phyloP scores from a whole-genome alignment of 2,797 vertebrate species.

The Neosilurus mollespiculum region DNA sequence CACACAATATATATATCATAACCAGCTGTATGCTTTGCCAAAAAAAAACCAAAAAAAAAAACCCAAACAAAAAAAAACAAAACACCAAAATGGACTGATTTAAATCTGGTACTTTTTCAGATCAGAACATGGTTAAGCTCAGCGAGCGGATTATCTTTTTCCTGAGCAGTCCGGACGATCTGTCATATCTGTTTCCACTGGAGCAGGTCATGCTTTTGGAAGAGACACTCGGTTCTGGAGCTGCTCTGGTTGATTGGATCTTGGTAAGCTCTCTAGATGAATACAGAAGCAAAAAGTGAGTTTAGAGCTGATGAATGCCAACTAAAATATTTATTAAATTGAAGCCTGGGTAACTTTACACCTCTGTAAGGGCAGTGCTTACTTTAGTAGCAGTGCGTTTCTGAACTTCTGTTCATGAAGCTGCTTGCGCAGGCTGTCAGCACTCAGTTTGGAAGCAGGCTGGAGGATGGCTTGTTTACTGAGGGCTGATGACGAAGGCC shows the following conservation, averaged over 20 bases:
- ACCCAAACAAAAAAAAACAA: too few species aligned
- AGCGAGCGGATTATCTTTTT: slow-evolving; percentile 82
- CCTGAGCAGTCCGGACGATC: slow-evolving; percentile 74
- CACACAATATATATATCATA: too few species aligned
- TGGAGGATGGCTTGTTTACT: slow-evolving; percentile 21
- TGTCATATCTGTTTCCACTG: slow-evolving; percentile 67
- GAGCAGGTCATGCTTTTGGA: slow-evolving; percentile 77
- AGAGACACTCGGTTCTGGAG: slow-evolving; percentile 76
- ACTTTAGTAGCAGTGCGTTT: slow-evolving; percentile 35
- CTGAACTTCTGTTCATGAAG: slow-evolving; percentile 28
- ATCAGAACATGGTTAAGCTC: slow-evolving; percentile 81
- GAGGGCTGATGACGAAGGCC: slow-evolving; percentile 78
- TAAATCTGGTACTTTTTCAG: neutral
- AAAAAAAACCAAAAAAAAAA: too few species aligned
- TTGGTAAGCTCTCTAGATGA: slow-evolving; percentile 79
- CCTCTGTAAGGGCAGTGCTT: neutral
- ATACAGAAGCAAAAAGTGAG: slow-evolving; percentile 26
- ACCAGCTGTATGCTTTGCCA: too few species aligned
- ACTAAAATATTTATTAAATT: neutral
- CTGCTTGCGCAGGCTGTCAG: neutral
- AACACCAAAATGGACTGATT: neutral
- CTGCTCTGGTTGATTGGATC: slow-evolving; percentile 79
- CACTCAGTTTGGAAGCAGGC: neutral
- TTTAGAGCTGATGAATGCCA: neutral
- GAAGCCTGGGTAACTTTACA: neutral